phyloP scores from a whole-genome alignment of 1,140 invertebrate genomes.

The Leptoteleia sp. region DNA sequence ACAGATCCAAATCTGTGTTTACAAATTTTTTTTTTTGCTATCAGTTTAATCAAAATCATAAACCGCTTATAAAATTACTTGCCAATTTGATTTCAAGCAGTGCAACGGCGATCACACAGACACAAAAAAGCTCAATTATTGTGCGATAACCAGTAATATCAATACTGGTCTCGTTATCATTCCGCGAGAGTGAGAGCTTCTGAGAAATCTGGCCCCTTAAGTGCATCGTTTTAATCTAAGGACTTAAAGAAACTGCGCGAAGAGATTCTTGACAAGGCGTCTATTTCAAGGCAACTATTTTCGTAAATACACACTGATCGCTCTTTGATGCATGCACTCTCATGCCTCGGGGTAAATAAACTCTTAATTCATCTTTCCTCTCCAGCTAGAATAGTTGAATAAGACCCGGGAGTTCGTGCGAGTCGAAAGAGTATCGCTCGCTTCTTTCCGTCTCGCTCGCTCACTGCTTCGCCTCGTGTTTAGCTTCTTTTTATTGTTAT shows the following conservation, averaged over 20 bases:
- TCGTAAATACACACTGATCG: constrained; percentile 52
- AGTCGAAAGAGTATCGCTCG: no score
- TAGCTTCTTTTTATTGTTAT: no score
- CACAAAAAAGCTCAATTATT: no score
- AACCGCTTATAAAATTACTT: no score
- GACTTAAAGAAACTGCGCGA: constrained; percentile 34
- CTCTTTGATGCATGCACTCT: constrained; percentile 49
- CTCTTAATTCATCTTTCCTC: constrained; percentile 64
- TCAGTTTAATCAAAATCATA: no score
- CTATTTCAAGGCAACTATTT: constrained; percentile 65
- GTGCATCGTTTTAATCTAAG: constrained; percentile 41
- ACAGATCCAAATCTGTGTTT: no score
- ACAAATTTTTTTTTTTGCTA: no score
- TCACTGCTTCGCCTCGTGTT: no score
- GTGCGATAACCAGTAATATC: no score
- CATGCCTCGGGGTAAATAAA: constrained; percentile 57
- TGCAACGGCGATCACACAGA: no score
- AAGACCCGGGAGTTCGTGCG: constrained; percentile 28
- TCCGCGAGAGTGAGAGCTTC: constrained; percentile 16
- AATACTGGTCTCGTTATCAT: constrained; percentile 29
- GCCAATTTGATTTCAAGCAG: no score
- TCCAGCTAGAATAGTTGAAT: constrained; percentile 29
- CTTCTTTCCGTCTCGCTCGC: no score
- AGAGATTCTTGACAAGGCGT: constrained; percentile 52
- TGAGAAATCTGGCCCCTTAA: constrained; percentile 22